Percentiles rank a stretch among this genome's conserved stretches.
Conservation (phyloP, 1,140 invertebrate genomes). For the Papilio polyxenes region DNA sequence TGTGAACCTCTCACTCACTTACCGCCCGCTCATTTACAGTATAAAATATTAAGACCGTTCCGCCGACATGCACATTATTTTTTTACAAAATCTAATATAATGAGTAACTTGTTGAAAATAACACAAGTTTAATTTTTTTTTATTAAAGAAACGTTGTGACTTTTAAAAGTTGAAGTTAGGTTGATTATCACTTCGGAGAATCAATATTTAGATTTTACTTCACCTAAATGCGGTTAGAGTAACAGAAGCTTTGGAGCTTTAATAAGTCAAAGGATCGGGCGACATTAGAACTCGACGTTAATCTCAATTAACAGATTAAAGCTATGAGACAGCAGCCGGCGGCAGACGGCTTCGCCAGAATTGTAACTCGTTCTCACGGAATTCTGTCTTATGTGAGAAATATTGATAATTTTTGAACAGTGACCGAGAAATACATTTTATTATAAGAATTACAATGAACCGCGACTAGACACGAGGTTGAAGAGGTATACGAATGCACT, state of each 20-base stretch:
- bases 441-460: too few relatives aligned
- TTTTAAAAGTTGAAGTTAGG: background rate
- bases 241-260: background rate
- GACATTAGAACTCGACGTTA: background rate
- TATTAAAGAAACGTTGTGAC: background rate
- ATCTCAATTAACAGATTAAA: background rate
- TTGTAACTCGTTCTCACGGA: background rate
- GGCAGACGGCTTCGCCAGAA: background rate
- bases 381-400: background rate
- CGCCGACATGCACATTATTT: background rate
- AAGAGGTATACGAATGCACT: conserved; percentile 50
- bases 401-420: background rate
- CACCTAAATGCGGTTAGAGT: background rate
- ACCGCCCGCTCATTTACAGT: background rate
- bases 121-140: background rate
- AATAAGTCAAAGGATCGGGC: background rate
- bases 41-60: background rate
- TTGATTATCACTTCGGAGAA: background rate
- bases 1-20: conserved; percentile 9
- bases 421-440: background rate
- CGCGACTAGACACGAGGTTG: too few relatives aligned
- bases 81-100: background rate
- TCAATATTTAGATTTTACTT: background rate
- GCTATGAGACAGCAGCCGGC: background rate
- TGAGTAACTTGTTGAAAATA: background rate